These are phyloP conservation scores for Apodemus agrarius DNA, from an alignment of 2,797 vertebrate genomes.

Conservation along the genomic window DNA sequence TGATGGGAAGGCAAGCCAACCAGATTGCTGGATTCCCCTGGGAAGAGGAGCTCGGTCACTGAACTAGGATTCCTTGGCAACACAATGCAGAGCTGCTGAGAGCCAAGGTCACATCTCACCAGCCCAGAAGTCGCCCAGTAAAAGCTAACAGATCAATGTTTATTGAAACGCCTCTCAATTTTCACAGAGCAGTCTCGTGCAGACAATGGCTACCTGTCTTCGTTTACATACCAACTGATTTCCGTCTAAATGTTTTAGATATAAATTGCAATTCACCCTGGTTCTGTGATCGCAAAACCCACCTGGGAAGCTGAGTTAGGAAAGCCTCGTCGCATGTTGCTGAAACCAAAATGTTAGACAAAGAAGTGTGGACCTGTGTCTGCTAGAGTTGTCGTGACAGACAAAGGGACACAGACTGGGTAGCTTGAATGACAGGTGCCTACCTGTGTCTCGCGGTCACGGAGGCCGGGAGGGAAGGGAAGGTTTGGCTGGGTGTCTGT, in stretches of 20 bases:
- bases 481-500: neutral
- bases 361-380: rapidly evolving
- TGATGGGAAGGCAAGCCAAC: neutral
- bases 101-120: neutral
- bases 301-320: neutral
- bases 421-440: neutral
- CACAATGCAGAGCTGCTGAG: neutral
- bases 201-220: neutral
- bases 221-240: neutral
- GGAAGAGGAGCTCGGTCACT: neutral
- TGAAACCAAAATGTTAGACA: neutral
- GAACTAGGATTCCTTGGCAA: neutral
- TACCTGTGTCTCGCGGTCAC: no score
- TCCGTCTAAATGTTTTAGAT: conserved; percentile 1
- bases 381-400: neutral
- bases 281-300: neutral
- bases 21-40: neutral
- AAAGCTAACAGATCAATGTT: neutral
- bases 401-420: neutral
- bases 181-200: neutral
- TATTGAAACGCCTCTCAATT: neutral
- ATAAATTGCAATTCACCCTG: neutral
- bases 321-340: neutral
- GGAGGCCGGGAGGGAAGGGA: neutral
- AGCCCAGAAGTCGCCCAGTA: neutral